phyloP scores from a whole-genome alignment of 2,113 vertebrate species.

The Salvator merianae region DNA sequence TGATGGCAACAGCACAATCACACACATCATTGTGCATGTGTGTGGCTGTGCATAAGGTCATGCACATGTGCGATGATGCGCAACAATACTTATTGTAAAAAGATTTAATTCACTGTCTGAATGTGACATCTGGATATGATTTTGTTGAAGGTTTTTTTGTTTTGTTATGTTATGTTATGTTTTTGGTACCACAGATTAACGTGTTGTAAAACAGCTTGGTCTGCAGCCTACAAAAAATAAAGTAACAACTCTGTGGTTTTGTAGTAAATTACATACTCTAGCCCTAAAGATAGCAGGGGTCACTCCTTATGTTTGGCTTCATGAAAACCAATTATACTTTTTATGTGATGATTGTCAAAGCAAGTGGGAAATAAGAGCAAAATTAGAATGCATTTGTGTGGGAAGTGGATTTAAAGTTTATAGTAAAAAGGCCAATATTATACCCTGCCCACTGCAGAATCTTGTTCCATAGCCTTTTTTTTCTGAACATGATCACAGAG shows the following conservation, averaged over 20 bases:
- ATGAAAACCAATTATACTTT: neutral
- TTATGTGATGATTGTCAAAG: constrained; percentile 11
- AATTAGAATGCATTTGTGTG: neutral
- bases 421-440: fast-evolving
- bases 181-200: neutral
- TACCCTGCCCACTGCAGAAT: neutral
- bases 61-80: no score
- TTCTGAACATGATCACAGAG: neutral
- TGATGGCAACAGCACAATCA: no score
- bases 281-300: neutral
- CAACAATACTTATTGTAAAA: neutral
- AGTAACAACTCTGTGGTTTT: neutral
- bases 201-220: constrained; percentile 21
- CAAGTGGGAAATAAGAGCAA: neutral
- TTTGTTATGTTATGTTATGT: no score
- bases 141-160: neutral
- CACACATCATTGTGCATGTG: no score
- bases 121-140: neutral
- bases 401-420: neutral
- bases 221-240: neutral
- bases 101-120: neutral
- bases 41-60: no score
- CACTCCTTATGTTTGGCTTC: neutral
- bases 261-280: neutral
- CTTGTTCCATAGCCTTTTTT: neutral